Conservation (phyloP, 2,113 vertebrate species). For the Chaetura pelagica region DNA sequence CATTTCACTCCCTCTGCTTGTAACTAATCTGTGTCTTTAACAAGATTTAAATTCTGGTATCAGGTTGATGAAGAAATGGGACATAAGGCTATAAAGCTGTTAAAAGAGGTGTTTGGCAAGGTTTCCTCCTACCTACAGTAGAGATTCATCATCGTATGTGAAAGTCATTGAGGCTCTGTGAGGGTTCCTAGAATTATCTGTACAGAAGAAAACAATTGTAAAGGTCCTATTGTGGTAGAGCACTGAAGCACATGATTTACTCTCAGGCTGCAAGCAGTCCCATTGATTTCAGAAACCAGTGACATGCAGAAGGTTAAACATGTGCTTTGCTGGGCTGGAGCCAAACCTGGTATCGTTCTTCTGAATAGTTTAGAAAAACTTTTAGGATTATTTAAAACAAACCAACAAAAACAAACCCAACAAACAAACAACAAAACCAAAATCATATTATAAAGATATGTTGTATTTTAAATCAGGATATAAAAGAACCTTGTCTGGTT, state of each 20-base stretch:
- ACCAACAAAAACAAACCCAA: too few relatives aligned
- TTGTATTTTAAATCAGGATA: background rate
- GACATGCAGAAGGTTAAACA: slow-evolving; percentile 66
- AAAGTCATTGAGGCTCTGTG: slow-evolving; percentile 6
- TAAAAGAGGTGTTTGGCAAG: slow-evolving; percentile 3
- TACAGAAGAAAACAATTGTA: slow-evolving; percentile 54
- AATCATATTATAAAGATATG: background rate
- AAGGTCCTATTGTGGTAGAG: slow-evolving; percentile 45
- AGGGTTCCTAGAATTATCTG: slow-evolving; percentile 55
- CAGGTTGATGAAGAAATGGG: background rate
- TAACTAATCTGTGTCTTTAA: background rate
- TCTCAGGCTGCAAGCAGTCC: slow-evolving; percentile 33
- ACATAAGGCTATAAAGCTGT: background rate
- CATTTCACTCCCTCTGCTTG: background rate
- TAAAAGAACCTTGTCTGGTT: background rate
- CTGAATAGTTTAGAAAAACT: background rate
- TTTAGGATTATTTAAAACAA: background rate
- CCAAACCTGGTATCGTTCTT: slow-evolving; percentile 10
- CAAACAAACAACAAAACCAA: background rate
- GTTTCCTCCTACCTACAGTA: slow-evolving; percentile 9
- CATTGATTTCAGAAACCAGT: slow-evolving; percentile 57
- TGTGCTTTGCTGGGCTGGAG: slow-evolving; percentile 28
- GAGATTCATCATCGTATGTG: background rate
- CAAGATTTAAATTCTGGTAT: background rate
- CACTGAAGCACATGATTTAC: slow-evolving; percentile 65